Base-by-base conservation (phyloP, 2,888 invertebrate species). In the Hypena proboscidalis region DNA sequence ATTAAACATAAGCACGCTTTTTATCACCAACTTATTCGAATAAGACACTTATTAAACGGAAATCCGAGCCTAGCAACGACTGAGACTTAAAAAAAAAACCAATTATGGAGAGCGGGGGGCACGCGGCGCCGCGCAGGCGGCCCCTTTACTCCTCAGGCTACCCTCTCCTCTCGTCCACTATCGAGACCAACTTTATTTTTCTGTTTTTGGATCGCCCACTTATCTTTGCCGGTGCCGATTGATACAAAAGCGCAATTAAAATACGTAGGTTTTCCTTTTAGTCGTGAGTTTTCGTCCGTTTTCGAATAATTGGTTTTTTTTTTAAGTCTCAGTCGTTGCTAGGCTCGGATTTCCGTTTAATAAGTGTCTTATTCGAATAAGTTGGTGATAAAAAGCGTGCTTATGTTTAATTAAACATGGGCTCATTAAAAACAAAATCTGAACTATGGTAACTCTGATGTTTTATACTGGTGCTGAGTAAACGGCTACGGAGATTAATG, bases 71-170 rank as follows among this genome's bases (percentile, higher is more conserved):
- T 13, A 13, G 13, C 14, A 26, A 26, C 0, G n/a, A 1, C 13
- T 2, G 2, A 3, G 4, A 26, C n/a, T 14, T n/a, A 25, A 11
- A 26, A 26, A 26, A 1, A 13, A 13, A 14, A n/a, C n/a, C n/a
- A n/a, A n/a, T n/a, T n/a, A n/a, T n/a, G 57, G 51, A 62, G 66
- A 27, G 55, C 6, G 57, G 46, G 66, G 67, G 40, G 19, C 1
- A 23, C 3, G 46, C 50, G 76, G 76, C 77, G 74, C 67, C 80
- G 79, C 79, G 80, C 80, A 77, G 80, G 71, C 79, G 79, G 64
- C 33, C 42, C 47, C 47, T 42, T 2, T 20, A 13, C 34, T 40
- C 22, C 17, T 34, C 20, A n/a, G n/a, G n/a, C n/a, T 11, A 27
- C 33, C 43, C 25, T 36, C 31, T 29, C 46, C 55, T 52, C 47